phyloP scores from a whole-genome alignment of 2,888 invertebrate genomes.

The Eurytoma californica region DNA sequence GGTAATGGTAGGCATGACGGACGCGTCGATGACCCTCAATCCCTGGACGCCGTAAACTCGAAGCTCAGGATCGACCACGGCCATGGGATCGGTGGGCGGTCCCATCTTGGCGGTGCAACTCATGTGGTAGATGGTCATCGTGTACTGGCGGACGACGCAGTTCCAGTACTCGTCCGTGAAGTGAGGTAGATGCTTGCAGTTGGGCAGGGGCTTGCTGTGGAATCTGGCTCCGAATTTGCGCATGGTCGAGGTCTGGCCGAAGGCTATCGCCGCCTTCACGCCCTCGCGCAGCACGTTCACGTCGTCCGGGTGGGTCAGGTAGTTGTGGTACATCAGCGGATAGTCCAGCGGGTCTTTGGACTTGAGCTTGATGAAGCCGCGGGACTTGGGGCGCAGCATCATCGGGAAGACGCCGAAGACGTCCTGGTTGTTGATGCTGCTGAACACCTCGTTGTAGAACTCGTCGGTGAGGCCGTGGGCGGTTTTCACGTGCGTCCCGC shows the following conservation, averaged over 20 bases:
- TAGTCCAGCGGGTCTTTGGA: slow-evolving; percentile 83
- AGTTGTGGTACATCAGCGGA: slow-evolving; percentile 93
- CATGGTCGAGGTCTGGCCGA: slow-evolving; percentile 87
- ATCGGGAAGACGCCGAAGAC: slow-evolving; percentile 90
- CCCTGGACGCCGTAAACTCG: slow-evolving; percentile 87
- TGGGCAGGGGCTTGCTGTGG: slow-evolving; percentile 85
- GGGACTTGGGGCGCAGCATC: slow-evolving; percentile 92
- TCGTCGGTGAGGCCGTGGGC: slow-evolving; percentile 90
- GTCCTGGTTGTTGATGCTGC: slow-evolving; percentile 84
- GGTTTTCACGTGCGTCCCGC: slow-evolving; percentile 86
- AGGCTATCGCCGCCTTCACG: slow-evolving; percentile 88
- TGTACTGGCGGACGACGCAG: slow-evolving; percentile 90
- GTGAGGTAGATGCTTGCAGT: slow-evolving; percentile 86
- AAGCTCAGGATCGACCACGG: slow-evolving; percentile 88
- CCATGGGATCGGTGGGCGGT: slow-evolving; percentile 83
- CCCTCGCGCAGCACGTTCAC: slow-evolving; percentile 89
- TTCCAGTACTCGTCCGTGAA: slow-evolving; percentile 93
- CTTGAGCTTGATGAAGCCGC: slow-evolving; percentile 85
- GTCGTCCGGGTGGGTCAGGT: slow-evolving; percentile 91
- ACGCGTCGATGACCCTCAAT: slow-evolving; percentile 89
- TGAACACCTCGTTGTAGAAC: slow-evolving; percentile 86
- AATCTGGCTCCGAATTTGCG: slow-evolving; percentile 87
- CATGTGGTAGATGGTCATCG: slow-evolving; percentile 91
- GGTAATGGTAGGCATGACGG: slow-evolving; percentile 91
- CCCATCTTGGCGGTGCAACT: slow-evolving; percentile 92